Base-by-base conservation (phyloP, 2,797 vertebrate species). In the Chaetodon trifasciatus region DNA sequence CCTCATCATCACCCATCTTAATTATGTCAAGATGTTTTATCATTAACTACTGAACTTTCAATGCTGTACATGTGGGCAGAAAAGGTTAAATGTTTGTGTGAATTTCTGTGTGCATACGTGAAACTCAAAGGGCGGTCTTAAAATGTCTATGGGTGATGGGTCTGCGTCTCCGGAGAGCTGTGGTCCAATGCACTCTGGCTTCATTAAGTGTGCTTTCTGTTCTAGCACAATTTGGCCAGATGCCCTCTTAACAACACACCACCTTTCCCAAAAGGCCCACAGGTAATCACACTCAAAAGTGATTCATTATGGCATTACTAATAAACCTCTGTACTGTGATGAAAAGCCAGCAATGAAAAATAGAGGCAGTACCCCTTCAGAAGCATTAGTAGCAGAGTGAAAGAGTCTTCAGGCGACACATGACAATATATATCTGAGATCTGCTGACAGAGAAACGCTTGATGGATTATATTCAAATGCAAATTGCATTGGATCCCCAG, bases 281-380 rank as follows among this genome's bases (percentile, higher is more conserved):
- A 85, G 82, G 79, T 85, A 88, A 87, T 89, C 83, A 85, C 68
- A 80, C 73, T 79, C 60, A 70, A 69, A 86, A 82, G 55, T 87
- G 74, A 87, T 89, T 91, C 70, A 89, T 90, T 86, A 83, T 85
- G 73, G 78, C 76, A 84, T 85, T 78, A 82, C 81, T 88, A 82
- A 88, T 79, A 91, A 85, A 90, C 40, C 58, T 70, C 80, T 81
- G 73, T 80, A 64, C 56, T 75, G 74, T 71, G 87, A 91, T 86
- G 65, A 89, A 87, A 84, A 85, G 67, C 75, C 44, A 60, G 61
- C 50, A 74, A 76, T 72, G 49, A 81, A 78, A 90, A 84, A 81
- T 35, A 68, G 46, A 79, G 32, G 57, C 13, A 39, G 15, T n/a
- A n/a, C 63, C 70, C 24, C 63, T 72, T 81, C 37, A 72, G 56